Base-by-base conservation (phyloP, 2,888 invertebrate species). In the Oxyscelio sp. region DNA sequence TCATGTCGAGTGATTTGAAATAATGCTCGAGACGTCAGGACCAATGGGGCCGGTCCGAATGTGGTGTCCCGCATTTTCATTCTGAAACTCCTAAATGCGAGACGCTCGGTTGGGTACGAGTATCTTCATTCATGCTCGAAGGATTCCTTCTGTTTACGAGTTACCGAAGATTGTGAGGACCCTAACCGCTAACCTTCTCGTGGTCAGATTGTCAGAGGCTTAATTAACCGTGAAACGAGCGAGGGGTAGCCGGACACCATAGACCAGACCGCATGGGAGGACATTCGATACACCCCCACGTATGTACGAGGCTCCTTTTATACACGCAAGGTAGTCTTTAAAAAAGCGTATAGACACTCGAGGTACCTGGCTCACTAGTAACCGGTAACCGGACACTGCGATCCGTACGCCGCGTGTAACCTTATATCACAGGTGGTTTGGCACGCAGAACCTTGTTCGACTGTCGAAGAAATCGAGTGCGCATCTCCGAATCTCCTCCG, bases 161-260 rank as follows among this genome's bases (percentile, higher is more conserved):
- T 90, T 89, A 80, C 88, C 82, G 88, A 90, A 88, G 89, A 89
- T 89, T 86, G 85, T 83, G 87, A 86, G 87, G 87, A 88, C 34
- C 90, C 89, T 84, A 85, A 87, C 89, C 89, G 90, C 90, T 91
- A 93, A 92, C 92, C 92, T 91, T 92, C 92, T 90, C 90, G 93
- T 91, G 93, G 94, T 94, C 93, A 91, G 93, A 93, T 93, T 91
- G 93, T 93, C 94, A 92, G 93, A 87, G 87, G 93, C 89, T 92
- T 93, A 94, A 94, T 94, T 94, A 94, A 94, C 90, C 94, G 93
- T 94, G 93, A 94, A 94, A 94, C 92, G 92, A 92, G 93, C 92
- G 92, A 91, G 91, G 93, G 92, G 91, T 92, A 91, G 92, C 89
- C 87, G 91, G 93, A 93, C 91, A 93, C 92, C n/a, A n/a, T 92